A percentile compares a stretch with the other conserved stretches of the same genome.
Evolutionary conservation across 1,140 invertebrate genomes (phyloP).

Genomic region (Heliconius hermathena): DNA sequence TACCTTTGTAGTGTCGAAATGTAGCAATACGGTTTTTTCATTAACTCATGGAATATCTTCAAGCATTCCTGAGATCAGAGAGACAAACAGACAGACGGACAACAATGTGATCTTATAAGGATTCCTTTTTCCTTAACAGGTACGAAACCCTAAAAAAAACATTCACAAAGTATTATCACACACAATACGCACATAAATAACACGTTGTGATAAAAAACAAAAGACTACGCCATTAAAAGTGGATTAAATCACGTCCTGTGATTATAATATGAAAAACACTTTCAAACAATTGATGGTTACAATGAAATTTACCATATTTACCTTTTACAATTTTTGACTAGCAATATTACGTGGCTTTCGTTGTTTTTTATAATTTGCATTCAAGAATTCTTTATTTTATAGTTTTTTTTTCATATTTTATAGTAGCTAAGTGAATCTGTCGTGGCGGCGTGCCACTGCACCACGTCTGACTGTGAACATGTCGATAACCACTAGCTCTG

Average conservation of each 20-base stretch:
- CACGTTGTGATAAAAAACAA: not conserved
- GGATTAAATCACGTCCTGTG: constrained; percentile 5
- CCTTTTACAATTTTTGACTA: not conserved
- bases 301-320: not conserved
- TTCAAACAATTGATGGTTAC: not conserved
- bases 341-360: not conserved
- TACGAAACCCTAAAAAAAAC: no score
- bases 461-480: no score
- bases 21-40: no score
- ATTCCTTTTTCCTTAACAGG: no score
- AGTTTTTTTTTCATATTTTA: not conserved
- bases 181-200: not conserved
- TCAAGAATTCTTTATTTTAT: not conserved
- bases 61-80: no score
- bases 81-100: no score
- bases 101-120: no score
- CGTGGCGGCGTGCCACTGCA: no score
- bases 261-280: constrained; percentile 8
- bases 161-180: not conserved
- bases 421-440: no score
- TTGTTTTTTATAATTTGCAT: not conserved
- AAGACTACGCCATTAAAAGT: not conserved
- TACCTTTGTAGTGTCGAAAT: no score
- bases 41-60: no score
- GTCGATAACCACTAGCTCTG: no score